phyloP scores from a whole-genome alignment of 2,797 vertebrate genomes.

The Oreochromis mossambicus region DNA sequence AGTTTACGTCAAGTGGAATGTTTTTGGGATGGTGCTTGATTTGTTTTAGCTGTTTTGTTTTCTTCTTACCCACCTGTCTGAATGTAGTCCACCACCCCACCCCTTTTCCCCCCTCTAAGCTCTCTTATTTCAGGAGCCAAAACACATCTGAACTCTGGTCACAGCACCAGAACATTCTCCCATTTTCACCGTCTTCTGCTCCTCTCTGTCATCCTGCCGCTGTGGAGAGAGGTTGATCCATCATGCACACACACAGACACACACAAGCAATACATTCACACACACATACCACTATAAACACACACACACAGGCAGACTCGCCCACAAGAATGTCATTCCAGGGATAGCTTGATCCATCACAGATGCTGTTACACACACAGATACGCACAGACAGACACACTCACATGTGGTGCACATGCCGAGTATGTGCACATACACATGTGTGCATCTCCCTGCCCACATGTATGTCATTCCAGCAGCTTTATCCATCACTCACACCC shows the following conservation, averaged over 20 bases:
- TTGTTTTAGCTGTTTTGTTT: neutral
- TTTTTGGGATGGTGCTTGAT: neutral
- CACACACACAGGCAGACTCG: conserved; percentile 5
- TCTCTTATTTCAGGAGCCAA: neutral
- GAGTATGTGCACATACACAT: neutral
- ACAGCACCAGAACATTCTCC: conserved; percentile 42
- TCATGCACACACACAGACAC: conserved; percentile 31
- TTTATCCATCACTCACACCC: conserved; percentile 37
- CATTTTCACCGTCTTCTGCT: conserved; percentile 47
- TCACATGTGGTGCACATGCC: conserved; percentile 24
- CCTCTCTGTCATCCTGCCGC: conserved; percentile 58
- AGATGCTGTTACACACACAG: conserved; percentile 35
- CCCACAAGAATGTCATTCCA: conserved; percentile 60
- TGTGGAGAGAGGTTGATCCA: conserved; percentile 60
- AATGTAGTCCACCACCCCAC: neutral
- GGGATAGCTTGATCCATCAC: conserved; percentile 63
- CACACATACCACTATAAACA: neutral
- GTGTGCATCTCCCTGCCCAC: conserved; percentile 5
- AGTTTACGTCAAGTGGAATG: neutral
- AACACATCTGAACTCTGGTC: conserved; percentile 49
- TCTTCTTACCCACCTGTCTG: neutral
- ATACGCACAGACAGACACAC: conserved; percentile 14
- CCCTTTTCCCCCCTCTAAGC: neutral
- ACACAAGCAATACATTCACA: neutral
- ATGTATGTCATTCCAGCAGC: conserved; percentile 35